These are phyloP conservation scores for Conus canariensis DNA, from an alignment of 2,888 invertebrate genomes.

Conservation along the genomic window DNA sequence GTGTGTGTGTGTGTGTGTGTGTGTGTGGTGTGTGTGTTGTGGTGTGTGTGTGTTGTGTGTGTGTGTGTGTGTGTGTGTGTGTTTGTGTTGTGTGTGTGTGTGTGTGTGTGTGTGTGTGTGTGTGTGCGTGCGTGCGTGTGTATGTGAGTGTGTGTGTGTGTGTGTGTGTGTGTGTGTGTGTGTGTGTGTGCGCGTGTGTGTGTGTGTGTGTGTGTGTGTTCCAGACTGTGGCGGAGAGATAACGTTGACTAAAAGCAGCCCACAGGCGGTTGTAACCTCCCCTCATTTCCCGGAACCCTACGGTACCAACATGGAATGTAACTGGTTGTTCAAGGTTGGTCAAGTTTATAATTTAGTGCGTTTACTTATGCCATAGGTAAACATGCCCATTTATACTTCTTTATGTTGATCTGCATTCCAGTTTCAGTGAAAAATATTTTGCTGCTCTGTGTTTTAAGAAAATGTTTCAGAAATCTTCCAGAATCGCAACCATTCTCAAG, in stretches of 20 bases:
- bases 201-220: slow-evolving; percentile 4
- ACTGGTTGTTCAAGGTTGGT: slow-evolving; percentile 31
- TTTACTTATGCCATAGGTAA: too few species aligned
- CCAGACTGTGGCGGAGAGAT: slow-evolving; percentile 29
- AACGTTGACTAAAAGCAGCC: not conserved
- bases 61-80: too few species aligned
- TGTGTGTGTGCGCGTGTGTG: not conserved
- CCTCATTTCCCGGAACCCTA: not conserved
- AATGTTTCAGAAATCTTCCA: not conserved
- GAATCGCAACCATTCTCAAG: not conserved
- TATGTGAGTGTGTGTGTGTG: not conserved
- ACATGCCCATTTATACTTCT: not conserved
- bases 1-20: too few species aligned
- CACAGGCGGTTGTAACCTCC: not conserved
- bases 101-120: too few species aligned
- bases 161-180: too few species aligned
- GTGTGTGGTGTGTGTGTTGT: too few species aligned
- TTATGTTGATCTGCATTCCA: not conserved
- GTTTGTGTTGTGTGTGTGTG: too few species aligned
- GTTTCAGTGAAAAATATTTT: not conserved
- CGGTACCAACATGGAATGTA: slow-evolving; percentile 23
- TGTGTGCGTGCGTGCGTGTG: not conserved
- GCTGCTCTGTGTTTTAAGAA: not conserved
- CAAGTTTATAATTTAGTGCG: not conserved
- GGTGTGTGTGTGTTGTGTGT: too few species aligned